phyloP scores from a whole-genome alignment of 2,888 invertebrate genomes.

The Cheilosia variabilis region DNA sequence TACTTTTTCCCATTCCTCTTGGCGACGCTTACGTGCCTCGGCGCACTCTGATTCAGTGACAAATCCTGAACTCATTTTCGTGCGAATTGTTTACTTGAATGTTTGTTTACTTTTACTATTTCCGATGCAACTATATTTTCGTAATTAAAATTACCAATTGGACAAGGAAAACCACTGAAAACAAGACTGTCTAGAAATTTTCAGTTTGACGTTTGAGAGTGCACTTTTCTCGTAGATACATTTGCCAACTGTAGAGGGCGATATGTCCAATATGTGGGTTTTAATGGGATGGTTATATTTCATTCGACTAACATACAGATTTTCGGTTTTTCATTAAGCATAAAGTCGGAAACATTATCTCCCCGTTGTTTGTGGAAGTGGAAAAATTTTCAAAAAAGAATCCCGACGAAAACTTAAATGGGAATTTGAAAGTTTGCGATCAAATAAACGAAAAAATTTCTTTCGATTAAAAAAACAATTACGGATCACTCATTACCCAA shows the following conservation, averaged over 20 bases:
- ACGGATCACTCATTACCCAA: neutral
- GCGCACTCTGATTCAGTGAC: slow-evolving; percentile 94
- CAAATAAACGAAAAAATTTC: no score
- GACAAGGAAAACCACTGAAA: slow-evolving; percentile 12
- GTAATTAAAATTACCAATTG: neutral
- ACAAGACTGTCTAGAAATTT: slow-evolving; percentile 37
- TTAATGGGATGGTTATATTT: neutral
- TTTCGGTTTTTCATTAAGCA: no score
- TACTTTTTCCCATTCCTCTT: slow-evolving; percentile 99
- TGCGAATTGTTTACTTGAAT: neutral
- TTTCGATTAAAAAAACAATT: no score
- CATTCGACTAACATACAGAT: neutral
- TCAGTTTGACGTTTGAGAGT: slow-evolving; percentile 44
- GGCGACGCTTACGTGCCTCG: slow-evolving; percentile 91
- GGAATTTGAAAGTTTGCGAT: no score
- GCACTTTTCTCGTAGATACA: neutral
- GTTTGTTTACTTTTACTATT: neutral
- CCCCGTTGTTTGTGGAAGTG: no score
- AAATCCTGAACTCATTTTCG: slow-evolving; percentile 94
- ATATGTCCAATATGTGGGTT: neutral
- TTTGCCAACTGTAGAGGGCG: slow-evolving; percentile 14
- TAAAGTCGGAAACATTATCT: no score
- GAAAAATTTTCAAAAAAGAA: no score
- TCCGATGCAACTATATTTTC: neutral
- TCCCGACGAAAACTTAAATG: no score